Evolutionary conservation across 2,888 invertebrate genomes (phyloP).

Genomic region (Homarus gammarus): DNA sequence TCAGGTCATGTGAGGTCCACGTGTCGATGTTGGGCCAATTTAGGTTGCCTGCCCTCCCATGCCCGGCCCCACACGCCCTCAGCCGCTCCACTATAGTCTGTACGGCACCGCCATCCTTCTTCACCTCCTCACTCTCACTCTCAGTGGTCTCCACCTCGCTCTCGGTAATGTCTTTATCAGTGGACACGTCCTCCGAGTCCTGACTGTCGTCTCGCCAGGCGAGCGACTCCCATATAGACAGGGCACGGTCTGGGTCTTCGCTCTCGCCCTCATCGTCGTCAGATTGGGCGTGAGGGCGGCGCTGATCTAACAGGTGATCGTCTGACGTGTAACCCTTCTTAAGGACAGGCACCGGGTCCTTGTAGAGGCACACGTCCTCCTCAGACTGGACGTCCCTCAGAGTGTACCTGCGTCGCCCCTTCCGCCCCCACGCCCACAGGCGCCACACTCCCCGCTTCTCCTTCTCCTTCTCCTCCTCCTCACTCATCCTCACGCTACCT

Average conservation of each 20-base stretch:
- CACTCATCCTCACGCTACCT: conserved; percentile 37
- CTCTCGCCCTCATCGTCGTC: conserved; percentile 24
- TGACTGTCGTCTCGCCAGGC: conserved; percentile 13
- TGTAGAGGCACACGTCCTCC: conserved; percentile 57
- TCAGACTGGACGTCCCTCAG: conserved; percentile 62
- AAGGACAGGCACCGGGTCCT: conserved; percentile 31
- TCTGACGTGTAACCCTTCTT: conserved; percentile 50
- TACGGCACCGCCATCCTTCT: conserved; percentile 37
- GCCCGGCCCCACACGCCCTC: conserved; percentile 45
- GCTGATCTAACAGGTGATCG: conserved; percentile 46
- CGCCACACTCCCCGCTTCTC: conserved; percentile 46
- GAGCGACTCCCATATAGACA: conserved; percentile 24
- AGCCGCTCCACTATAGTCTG: conserved; percentile 64
- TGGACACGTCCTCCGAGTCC: background rate
- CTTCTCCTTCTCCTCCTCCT: background rate
- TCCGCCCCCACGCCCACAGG: conserved; percentile 59
- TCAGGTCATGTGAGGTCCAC: conserved; percentile 59
- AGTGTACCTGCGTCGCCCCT: conserved; percentile 46
- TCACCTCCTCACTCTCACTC: conserved; percentile 1
- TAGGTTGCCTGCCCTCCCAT: conserved; percentile 28
- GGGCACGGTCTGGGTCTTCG: background rate
- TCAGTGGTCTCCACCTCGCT: conserved; percentile 1
- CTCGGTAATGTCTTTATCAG: background rate
- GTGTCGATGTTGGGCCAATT: conserved; percentile 39
- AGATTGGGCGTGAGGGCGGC: conserved; percentile 38